A percentile compares a stretch with the other conserved stretches of the same genome.
Conservation (phyloP, 2,797 vertebrate genomes). For the Cheirogaleus major region DNA sequence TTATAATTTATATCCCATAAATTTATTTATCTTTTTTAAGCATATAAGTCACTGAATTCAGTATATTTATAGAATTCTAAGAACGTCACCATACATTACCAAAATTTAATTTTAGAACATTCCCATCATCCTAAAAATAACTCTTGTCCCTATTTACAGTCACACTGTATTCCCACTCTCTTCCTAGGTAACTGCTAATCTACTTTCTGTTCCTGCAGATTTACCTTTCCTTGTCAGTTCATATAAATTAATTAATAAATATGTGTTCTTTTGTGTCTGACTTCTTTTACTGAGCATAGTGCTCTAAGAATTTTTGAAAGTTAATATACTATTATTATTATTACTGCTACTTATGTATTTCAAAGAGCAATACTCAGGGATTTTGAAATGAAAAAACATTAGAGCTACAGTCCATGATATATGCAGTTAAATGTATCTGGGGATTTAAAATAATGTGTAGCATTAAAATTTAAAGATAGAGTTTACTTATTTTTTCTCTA, state of each 20-base stretch:
- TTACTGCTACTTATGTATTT: neutral
- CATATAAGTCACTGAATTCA: neutral
- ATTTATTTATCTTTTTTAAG: neutral
- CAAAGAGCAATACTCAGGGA: neutral
- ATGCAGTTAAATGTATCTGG: neutral
- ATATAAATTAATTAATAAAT: neutral
- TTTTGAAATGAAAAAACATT: neutral
- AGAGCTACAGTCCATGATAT: neutral
- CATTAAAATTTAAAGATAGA: neutral
- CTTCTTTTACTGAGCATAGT: neutral
- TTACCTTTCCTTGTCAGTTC: neutral
- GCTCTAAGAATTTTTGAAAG: neutral
- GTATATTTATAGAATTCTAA: neutral
- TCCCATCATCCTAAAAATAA: neutral
- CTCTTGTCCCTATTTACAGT: neutral
- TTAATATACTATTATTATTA: conserved; percentile 5
- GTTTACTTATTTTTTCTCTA: neutral
- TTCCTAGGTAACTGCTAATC: neutral
- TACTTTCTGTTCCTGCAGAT: neutral
- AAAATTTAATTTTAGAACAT: neutral
- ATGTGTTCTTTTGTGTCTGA: neutral
- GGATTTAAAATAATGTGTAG: neutral
- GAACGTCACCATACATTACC: neutral
- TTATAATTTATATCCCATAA: neutral
- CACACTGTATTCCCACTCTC: neutral